A percentile compares a stretch with the other conserved stretches of the same genome.
Conservation (phyloP, 2,113 vertebrate species). For the Elaphurus davidianus region DNA sequence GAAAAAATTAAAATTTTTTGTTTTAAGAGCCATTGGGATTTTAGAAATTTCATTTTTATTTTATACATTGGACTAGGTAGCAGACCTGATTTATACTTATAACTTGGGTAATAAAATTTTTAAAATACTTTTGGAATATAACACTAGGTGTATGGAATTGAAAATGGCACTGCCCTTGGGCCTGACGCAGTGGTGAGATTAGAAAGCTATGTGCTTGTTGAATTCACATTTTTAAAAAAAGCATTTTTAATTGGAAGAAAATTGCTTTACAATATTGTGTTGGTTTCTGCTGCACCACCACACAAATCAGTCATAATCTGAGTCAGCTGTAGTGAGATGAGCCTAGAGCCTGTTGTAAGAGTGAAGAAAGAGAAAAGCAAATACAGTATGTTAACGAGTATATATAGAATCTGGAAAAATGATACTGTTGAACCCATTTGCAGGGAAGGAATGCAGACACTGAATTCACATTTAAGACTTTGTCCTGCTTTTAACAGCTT, state of each 20-base stretch:
- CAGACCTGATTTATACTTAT: neutral
- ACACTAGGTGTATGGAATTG: too few species aligned
- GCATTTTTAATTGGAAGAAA: neutral
- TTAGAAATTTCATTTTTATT: neutral
- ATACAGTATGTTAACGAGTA: neutral
- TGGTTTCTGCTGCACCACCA: neutral
- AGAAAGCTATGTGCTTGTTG: neutral
- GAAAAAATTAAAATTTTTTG: neutral
- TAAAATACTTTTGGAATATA: neutral
- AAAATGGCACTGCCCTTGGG: accelerated
- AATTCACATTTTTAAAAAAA: accelerated
- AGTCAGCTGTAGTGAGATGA: neutral
- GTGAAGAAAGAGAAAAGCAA: neutral
- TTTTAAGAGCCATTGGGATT: neutral
- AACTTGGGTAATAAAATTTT: neutral
- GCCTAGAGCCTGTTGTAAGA: neutral
- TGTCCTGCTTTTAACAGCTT: neutral
- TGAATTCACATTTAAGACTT: neutral
- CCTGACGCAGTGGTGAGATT: too few species aligned
- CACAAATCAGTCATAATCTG: neutral
- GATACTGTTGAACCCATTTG: neutral
- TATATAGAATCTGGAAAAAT: neutral
- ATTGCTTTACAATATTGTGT: neutral
- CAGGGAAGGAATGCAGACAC: neutral
- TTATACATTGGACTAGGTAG: neutral